These are phyloP conservation scores for Leptopilina boulardi DNA, from an alignment of 1,140 invertebrate genomes.

Conservation along the genomic window DNA sequence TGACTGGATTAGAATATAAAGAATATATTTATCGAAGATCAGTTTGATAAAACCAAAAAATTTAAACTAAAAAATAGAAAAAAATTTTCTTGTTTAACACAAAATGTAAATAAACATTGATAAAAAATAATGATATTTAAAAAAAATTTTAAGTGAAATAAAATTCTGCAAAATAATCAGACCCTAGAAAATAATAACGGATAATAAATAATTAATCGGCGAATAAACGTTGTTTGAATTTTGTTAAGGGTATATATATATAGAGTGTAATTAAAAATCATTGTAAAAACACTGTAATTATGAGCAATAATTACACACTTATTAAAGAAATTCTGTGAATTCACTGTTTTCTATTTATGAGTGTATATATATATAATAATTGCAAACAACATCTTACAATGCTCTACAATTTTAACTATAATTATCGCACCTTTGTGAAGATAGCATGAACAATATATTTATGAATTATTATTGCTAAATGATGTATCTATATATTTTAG, in stretches of 20 bases:
- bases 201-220: not conserved
- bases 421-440: slow-evolving; percentile 7
- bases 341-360: not conserved
- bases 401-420: slow-evolving; percentile 7
- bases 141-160: no score
- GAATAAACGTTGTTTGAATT: not conserved
- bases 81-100: no score
- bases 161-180: no score
- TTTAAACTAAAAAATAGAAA: no score
- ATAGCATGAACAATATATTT: not conserved
- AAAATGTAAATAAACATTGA: no score
- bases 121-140: no score
- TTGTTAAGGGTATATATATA: not conserved
- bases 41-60: no score
- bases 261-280: not conserved
- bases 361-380: not conserved
- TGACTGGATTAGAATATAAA: no score
- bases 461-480: not conserved
- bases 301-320: not conserved
- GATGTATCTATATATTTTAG: no score
- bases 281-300: not conserved
- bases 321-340: slow-evolving; percentile 23
- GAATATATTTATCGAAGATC: no score
- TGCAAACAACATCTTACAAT: not conserved
- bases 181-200: no score